Conservation (phyloP, 2,113 vertebrate species). For the Miniopterus natalensis region DNA sequence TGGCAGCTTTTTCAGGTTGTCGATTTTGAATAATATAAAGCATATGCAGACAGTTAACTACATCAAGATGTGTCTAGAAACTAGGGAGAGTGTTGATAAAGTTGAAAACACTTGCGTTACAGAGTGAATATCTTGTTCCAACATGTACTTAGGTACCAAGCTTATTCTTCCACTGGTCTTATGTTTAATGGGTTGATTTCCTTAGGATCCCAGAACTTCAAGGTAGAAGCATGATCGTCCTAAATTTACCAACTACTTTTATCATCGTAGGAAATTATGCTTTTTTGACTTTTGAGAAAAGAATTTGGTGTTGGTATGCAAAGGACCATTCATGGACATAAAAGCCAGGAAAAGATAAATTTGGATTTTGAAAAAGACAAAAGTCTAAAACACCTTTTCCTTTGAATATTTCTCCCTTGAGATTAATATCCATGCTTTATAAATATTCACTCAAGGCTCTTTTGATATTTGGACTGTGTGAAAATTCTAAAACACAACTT, state of each 20-base stretch:
- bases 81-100: background rate
- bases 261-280: slow-evolving; percentile 28
- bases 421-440: slow-evolving; percentile 44
- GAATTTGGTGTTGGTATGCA: background rate
- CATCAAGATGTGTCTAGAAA: slow-evolving; percentile 64
- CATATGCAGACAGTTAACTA: background rate
- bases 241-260: slow-evolving; percentile 34
- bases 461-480: background rate
- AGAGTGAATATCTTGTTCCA: slow-evolving; percentile 47
- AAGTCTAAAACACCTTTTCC: background rate
- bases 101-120: slow-evolving; percentile 16
- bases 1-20: background rate
- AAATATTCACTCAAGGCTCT: slow-evolving; percentile 16
- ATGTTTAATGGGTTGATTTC: slow-evolving; percentile 66
- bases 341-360: background rate
- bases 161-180: slow-evolving; percentile 51
- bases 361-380: slow-evolving; percentile 57
- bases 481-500: background rate
- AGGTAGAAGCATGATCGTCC: slow-evolving; percentile 65
- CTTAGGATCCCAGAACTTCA: slow-evolving; percentile 56
- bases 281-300: slow-evolving; percentile 38
- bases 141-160: background rate
- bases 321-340: background rate
- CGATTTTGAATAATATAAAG: background rate
- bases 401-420: slow-evolving; percentile 50